Evolutionary conservation across 2,113 vertebrate species (phyloP), one percentile per base, ranked within the genome.

Genomic region (Thalassoma bifasciatum): DNA sequence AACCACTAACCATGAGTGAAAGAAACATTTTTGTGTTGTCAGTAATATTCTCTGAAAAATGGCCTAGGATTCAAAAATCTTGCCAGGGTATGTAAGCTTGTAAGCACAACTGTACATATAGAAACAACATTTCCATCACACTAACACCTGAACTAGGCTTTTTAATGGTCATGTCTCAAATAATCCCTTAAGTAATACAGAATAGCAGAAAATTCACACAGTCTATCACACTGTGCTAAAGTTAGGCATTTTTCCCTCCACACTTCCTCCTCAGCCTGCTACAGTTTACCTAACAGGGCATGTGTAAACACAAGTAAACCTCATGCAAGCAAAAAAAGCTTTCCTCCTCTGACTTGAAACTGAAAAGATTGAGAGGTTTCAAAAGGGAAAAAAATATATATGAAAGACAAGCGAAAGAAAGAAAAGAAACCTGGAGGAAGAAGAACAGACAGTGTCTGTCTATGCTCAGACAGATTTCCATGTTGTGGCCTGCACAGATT

Each of bases 391-490:
- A 6, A 59, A 19, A 51, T 59, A 50, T 4, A 53, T n/a, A n/a
- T n/a, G n/a, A 21, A n/a, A 10, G 14, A 19, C 2, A 6, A 51
- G 16, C 10, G 6, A 58, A 22, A 36, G 13, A 24, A 22, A 59
- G 34, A 66, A n/a, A 23, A 17, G 13, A 21, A 67, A 50, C 56
- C 23, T 37, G 8, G 8, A 14, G 38, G 56, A 34, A 30, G 60
- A 3, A 61, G 42, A 67, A 37, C 59, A 72, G 54, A 66, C 72
- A n/a, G 66, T 11, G 23, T 8, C 11, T 4, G 16, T 65, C 69
- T 65, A 61, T 70, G 54, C 72, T 42, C 19, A 61, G n/a, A 7
- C 63, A 36, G 1, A 10, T 73, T 66, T 68, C 62, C 52, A 44
- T 65, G 49, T 65, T 67, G 14, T 46, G 11, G 23, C 26, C 40